Conservation (phyloP, 2,797 vertebrate species). For the Dicrostonyx torquatus region DNA sequence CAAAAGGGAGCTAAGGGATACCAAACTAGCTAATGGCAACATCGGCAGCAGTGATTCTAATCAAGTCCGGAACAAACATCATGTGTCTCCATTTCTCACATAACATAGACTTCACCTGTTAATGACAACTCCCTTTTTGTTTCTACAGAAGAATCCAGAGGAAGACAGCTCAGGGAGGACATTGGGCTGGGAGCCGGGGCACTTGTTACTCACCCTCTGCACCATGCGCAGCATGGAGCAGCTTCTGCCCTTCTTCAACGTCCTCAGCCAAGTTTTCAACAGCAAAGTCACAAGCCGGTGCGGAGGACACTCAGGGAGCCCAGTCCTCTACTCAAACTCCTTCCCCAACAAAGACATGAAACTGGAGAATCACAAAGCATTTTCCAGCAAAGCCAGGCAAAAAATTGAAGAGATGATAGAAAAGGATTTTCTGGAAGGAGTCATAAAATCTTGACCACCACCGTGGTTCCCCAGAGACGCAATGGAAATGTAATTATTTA, state of each 20-base stretch:
- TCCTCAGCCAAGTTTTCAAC: constrained; percentile 98
- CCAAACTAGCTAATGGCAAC: background rate
- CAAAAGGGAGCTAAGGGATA: background rate
- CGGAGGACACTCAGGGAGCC: constrained; percentile 88
- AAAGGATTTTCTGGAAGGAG: constrained; percentile 97
- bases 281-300: constrained; percentile 95
- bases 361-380: constrained; percentile 95
- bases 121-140: constrained; percentile 26
- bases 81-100: constrained; percentile 2
- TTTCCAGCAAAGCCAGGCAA: constrained; percentile 96
- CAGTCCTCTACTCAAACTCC: constrained; percentile 86
- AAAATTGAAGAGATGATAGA: constrained; percentile 99
- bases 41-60: background rate
- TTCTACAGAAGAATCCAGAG: constrained; percentile 94
- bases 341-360: constrained; percentile 93
- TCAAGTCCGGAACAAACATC: background rate
- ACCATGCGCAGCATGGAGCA: constrained; percentile 98
- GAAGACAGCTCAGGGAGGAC: constrained; percentile 93
- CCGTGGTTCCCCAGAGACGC: constrained; percentile 73
- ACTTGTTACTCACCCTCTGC: constrained; percentile 94
- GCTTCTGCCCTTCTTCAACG: constrained; percentile 97
- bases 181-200: constrained; percentile 95
- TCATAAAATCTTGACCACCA: constrained; percentile 94
- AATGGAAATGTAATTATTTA: constrained; percentile 81
- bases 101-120: background rate